These are phyloP conservation scores for Sesia bembeciformis DNA, from an alignment of 2,888 invertebrate genomes.

Conservation along the genomic window DNA sequence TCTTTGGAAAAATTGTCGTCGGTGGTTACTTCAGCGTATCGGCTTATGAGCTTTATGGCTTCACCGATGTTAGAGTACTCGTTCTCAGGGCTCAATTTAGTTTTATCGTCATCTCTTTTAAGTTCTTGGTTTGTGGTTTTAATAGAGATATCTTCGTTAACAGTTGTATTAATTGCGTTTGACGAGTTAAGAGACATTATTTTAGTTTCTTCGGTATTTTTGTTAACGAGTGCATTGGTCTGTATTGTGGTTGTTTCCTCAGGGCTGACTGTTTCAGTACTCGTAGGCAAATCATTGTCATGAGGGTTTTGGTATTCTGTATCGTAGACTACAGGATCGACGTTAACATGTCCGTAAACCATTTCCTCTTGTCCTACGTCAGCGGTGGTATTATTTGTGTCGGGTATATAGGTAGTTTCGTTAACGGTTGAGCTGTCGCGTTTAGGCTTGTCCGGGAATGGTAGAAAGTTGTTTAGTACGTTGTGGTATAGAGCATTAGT, in stretches of 20 bases:
- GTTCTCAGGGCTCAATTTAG: slow-evolving; percentile 60
- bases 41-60: slow-evolving; percentile 64
- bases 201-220: slow-evolving; percentile 4
- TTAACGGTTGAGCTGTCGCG: slow-evolving; percentile 51
- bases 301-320: slow-evolving; percentile 26
- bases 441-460: slow-evolving; percentile 57
- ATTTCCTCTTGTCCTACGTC: slow-evolving; percentile 62
- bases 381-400: slow-evolving; percentile 22
- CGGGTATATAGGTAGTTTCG: slow-evolving; percentile 23
- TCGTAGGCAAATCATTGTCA: slow-evolving; percentile 6
- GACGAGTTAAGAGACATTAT: slow-evolving; percentile 3
- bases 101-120: slow-evolving; percentile 41
- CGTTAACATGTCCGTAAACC: slow-evolving; percentile 58
- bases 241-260: slow-evolving; percentile 12
- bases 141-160: slow-evolving; percentile 12
- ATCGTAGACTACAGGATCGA: slow-evolving; percentile 51
- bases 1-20: slow-evolving; percentile 63
- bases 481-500: slow-evolving; percentile 39
- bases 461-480: slow-evolving; percentile 38
- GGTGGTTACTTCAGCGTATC: slow-evolving; percentile 66
- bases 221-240: slow-evolving; percentile 14
- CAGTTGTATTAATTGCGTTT: slow-evolving; percentile 5
- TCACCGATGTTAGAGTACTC: slow-evolving; percentile 66
- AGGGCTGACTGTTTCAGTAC: slow-evolving; percentile 9
- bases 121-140: slow-evolving; percentile 12